Conservation (phyloP, 2,113 vertebrate species). For the Fulmarus glacialis region DNA sequence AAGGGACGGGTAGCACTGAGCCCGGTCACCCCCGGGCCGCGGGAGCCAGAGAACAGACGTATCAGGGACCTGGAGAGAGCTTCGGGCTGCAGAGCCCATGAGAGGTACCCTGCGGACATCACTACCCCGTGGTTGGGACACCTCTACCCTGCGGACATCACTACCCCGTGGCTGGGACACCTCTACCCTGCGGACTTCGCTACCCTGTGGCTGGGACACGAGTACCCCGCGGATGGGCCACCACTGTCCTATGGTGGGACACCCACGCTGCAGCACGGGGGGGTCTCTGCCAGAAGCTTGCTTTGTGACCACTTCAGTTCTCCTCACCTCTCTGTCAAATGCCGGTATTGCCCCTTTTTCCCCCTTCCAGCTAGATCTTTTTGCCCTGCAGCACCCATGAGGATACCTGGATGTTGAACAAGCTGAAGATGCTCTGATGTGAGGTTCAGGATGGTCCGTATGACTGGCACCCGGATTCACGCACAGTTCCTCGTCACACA, state of each 20-base stretch:
- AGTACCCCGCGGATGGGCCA: neutral
- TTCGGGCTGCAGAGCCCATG: neutral
- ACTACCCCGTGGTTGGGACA: neutral
- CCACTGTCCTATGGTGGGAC: accelerated
- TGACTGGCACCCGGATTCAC: neutral
- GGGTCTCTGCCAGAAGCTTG: neutral
- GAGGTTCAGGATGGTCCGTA: accelerated
- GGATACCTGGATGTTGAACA: neutral
- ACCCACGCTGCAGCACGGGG: neutral
- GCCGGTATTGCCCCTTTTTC: accelerated
- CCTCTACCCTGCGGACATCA: neutral
- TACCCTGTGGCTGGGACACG: neutral
- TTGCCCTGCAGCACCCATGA: neutral
- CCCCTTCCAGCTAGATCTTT: neutral
- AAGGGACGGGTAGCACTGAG: accelerated
- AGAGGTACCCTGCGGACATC: neutral
- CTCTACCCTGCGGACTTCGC: neutral
- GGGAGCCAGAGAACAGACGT: accelerated
- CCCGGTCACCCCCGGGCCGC: too few relatives aligned
- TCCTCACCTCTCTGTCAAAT: neutral
- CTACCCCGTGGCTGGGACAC: too few relatives aligned
- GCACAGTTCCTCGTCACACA: neutral
- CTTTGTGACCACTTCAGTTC: neutral
- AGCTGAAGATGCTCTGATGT: neutral
- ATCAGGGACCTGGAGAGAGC: neutral